These are phyloP conservation scores for human (Homo sapiens) DNA, from an alignment of 2,113 vertebrate genomes.

Conservation along the genomic window GRCh38 chr18:30537001-30537500, in stretches of 20 bases:
- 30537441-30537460: not conserved
- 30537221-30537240: not conserved
- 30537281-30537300: not conserved
- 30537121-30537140: not conserved
- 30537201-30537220: not conserved
- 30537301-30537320: not conserved
- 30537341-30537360: not conserved
- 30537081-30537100: not conserved
- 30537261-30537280: not conserved
- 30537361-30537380: not conserved
- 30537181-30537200: not conserved
- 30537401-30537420: not conserved
- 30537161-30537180: not conserved
- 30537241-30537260: not conserved
- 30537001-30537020: not conserved
- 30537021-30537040: not conserved
- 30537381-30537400: not conserved
- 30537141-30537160: not conserved
- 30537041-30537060: not conserved
- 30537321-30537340: not conserved
- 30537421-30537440: not conserved
- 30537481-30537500: not conserved
- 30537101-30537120: not conserved
- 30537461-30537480: not conserved
- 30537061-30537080: not conserved